Evolutionary conservation across 2,888 invertebrate genomes (phyloP).

Genomic region (Eumerus sabulonum): DNA sequence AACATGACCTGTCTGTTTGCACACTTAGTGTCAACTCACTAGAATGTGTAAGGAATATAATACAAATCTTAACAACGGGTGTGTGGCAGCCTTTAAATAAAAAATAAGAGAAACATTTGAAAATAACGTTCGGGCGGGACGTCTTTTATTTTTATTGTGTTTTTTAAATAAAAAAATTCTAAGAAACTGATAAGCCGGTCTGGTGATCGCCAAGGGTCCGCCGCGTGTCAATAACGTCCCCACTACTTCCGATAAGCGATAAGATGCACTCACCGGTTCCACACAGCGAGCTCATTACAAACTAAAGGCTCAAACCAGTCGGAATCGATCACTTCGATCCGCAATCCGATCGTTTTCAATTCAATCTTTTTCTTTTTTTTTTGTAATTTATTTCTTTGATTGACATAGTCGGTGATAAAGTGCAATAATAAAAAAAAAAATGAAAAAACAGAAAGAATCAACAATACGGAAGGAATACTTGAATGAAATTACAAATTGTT

Average conservation of each 20-base stretch:
- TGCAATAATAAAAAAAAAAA: neutral
- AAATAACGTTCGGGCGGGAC: too few relatives aligned
- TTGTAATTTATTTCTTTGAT: neutral
- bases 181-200: constrained; percentile 21
- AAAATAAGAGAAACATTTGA: too few relatives aligned
- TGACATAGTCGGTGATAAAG: neutral
- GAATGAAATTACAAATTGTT: too few relatives aligned
- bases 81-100: neutral
- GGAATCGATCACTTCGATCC: constrained; percentile 11
- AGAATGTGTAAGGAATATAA: too few relatives aligned
- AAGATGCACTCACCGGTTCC: constrained; percentile 6
- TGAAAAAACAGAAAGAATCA: too few relatives aligned
- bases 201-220: constrained; percentile 7
- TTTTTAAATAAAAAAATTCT: too few relatives aligned
- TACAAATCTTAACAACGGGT: too few relatives aligned
- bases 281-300: constrained; percentile 17
- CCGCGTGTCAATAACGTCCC: neutral
- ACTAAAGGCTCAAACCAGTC: constrained; percentile 3
- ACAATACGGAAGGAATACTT: too few relatives aligned
- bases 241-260: constrained; percentile 30
- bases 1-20: too few relatives aligned
- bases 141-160: too few relatives aligned
- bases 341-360: neutral
- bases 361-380: neutral
- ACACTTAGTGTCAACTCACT: too few relatives aligned